These are phyloP conservation scores for Thinocorus orbignyianus DNA, from an alignment of 2,113 vertebrate species.

Conservation along the genomic window DNA sequence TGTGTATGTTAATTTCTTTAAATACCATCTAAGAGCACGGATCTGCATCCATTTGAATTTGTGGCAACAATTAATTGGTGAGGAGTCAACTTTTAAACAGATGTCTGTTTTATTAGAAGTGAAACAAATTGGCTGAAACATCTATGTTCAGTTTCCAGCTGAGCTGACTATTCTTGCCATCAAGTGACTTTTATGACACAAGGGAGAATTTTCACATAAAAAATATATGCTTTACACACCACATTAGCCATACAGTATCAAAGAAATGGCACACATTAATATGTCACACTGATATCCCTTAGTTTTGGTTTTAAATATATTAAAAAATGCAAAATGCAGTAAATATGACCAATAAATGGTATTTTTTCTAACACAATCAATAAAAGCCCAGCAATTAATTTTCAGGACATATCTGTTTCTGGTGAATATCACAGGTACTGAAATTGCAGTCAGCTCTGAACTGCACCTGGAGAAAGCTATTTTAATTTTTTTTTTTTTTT, in stretches of 20 bases:
- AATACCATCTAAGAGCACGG: background rate
- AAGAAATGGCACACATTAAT: background rate
- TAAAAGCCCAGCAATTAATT: background rate
- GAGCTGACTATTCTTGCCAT: background rate
- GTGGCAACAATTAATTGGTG: background rate
- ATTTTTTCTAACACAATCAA: background rate
- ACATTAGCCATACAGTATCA: background rate
- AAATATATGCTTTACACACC: background rate
- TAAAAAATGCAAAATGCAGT: background rate
- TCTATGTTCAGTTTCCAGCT: background rate
- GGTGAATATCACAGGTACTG: background rate
- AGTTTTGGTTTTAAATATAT: background rate
- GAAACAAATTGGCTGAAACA: background rate
- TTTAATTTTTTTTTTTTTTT: background rate
- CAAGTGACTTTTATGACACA: background rate
- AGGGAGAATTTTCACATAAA: background rate
- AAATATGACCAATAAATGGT: background rate
- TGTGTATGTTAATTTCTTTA: background rate
- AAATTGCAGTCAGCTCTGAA: background rate
- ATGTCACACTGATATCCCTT: background rate
- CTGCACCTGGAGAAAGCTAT: background rate
- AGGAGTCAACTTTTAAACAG: background rate
- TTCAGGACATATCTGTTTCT: background rate
- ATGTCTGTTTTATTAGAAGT: background rate
- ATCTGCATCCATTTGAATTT: background rate